Conservation (phyloP, 2,888 invertebrate genomes). For the Hypercompe scribonia region DNA sequence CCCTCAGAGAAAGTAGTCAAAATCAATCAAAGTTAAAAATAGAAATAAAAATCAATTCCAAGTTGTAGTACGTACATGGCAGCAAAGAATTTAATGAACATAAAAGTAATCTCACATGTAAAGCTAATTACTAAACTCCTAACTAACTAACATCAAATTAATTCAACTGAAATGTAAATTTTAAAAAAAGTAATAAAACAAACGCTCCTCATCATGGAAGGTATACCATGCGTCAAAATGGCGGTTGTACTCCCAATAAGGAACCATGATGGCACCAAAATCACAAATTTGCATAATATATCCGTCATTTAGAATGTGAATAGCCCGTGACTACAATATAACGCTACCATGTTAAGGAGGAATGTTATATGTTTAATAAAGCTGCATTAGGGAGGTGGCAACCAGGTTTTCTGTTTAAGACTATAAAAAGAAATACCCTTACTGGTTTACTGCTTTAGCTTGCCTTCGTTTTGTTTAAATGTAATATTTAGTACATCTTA, state of each 20-base stretch:
- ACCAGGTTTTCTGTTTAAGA: not conserved
- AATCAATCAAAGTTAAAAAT: not conserved
- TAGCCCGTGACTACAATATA: not conserved
- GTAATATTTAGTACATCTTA: not conserved
- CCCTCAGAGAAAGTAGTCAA: not conserved
- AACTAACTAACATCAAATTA: slow-evolving; percentile 23
- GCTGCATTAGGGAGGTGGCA: not conserved
- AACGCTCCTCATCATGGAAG: not conserved
- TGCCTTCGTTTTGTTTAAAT: not conserved
- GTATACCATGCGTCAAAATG: not conserved
- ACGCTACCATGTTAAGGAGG: not conserved
- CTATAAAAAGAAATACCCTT: not conserved
- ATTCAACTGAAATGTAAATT: not conserved
- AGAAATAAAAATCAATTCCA: not conserved
- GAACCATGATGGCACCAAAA: not conserved
- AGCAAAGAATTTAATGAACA: slow-evolving; percentile 1
- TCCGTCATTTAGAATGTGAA: not conserved
- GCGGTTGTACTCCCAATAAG: not conserved
- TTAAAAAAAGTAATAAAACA: not conserved
- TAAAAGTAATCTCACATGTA: slow-evolving; percentile 21
- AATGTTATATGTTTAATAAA: not conserved
- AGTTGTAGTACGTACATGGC: slow-evolving; percentile 18
- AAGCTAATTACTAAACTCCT: slow-evolving; percentile 28
- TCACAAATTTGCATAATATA: not conserved
- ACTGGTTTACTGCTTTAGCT: not conserved